A percentile compares a stretch with the other conserved stretches of the same genome.
phyloP scores from a whole-genome alignment of 2,888 invertebrate species.

The Lumbricus terrestris region DNA sequence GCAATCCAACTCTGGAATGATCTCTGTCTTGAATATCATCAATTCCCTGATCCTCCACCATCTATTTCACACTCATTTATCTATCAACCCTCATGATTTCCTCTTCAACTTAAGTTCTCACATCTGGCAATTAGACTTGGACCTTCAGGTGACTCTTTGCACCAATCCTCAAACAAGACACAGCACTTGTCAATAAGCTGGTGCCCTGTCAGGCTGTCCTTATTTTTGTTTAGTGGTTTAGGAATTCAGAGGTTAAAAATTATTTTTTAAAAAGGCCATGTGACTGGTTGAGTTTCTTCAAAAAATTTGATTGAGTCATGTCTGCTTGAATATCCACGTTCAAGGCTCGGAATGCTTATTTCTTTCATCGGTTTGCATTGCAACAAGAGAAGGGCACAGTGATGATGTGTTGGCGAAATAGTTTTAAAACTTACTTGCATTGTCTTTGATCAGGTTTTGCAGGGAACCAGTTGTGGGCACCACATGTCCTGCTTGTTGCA shows the following conservation, averaged over 20 bases:
- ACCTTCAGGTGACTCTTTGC: no score
- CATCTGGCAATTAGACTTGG: no score
- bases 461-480: conserved; percentile 63
- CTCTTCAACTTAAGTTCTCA: no score
- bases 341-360: not conserved
- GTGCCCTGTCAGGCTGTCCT: no score
- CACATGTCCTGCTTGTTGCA: conserved; percentile 66
- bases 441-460: conserved; percentile 18
- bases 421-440: not conserved
- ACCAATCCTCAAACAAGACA: no score
- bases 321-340: not conserved
- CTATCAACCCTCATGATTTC: no score
- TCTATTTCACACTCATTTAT: no score
- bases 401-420: not conserved
- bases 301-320: not conserved
- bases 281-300: not conserved
- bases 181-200: no score
- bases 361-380: not conserved
- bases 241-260: not conserved
- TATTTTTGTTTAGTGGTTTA: no score
- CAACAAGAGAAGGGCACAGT: not conserved
- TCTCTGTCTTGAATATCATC: no score
- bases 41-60: no score
- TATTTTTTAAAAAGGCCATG: not conserved
- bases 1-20: no score